Conservation (phyloP, 2,113 vertebrate genomes). For the Chamaea fasciata region DNA sequence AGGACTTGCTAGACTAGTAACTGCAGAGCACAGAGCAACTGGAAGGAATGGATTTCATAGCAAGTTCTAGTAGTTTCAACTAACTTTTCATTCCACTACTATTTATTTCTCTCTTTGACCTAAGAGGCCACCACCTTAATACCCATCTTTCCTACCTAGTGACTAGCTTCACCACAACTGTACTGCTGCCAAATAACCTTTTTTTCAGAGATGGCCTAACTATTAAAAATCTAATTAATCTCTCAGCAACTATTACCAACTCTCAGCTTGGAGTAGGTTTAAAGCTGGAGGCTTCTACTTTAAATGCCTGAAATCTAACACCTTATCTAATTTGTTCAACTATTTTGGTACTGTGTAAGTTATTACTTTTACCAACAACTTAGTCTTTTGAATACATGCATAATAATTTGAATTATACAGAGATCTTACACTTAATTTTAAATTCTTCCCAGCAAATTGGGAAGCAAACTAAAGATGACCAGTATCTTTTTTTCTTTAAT, state of each 20-base stretch:
- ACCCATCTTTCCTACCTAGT: neutral
- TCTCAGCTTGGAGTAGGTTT: neutral
- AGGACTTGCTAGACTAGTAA: neutral
- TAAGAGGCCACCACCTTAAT: neutral
- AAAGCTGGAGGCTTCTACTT: neutral
- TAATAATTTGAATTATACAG: neutral
- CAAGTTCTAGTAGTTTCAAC: neutral
- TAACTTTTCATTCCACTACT: neutral
- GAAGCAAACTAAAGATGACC: neutral
- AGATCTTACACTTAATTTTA: neutral
- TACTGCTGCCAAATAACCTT: neutral
- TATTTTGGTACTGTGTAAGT: neutral
- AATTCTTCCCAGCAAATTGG: neutral
- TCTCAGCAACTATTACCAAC: neutral
- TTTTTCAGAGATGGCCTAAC: neutral
- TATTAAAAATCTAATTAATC: neutral
- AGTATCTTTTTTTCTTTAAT: neutral
- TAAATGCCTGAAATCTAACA: neutral
- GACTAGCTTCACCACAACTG: neutral
- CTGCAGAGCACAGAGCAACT: neutral
- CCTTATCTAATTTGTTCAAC: neutral
- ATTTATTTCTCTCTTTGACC: neutral
- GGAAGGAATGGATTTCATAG: neutral
- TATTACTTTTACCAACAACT: neutral
- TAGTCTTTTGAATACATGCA: neutral